These are phyloP conservation scores for Amphipyra tragopoginis DNA, from an alignment of 2,888 invertebrate genomes.

Conservation along the genomic window DNA sequence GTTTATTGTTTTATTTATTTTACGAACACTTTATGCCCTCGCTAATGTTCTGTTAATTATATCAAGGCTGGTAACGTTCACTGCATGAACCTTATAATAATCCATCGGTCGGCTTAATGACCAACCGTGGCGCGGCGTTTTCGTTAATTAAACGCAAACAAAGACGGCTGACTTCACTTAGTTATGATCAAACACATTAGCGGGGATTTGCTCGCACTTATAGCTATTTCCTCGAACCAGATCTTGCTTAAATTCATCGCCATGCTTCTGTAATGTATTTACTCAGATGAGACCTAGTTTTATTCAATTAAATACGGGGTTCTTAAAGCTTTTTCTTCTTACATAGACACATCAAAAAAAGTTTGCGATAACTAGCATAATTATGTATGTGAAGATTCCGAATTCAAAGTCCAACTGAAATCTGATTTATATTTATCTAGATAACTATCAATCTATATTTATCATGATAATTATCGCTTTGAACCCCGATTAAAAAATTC, in stretches of 20 bases:
- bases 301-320: conserved; percentile 52
- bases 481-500: too few species aligned
- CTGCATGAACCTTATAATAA: conserved; percentile 67
- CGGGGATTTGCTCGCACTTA: conserved; percentile 70
- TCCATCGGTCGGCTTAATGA: conserved; percentile 77
- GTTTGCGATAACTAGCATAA: too few species aligned
- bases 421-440: too few species aligned
- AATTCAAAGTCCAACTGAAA: too few species aligned
- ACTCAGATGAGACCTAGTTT: conserved; percentile 45
- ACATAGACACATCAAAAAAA: conserved; percentile 1
- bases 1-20: background rate
- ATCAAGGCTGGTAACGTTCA: conserved; percentile 60
- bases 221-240: conserved; percentile 61
- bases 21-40: conserved; percentile 36
- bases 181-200: conserved; percentile 82
- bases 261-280: conserved; percentile 48
- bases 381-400: too few species aligned
- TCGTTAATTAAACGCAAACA: conserved; percentile 85
- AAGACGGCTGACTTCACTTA: conserved; percentile 75
- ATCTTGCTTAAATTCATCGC: conserved; percentile 51
- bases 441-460: too few species aligned
- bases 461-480: too few species aligned
- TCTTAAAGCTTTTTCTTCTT: conserved; percentile 55
- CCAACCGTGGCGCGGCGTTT: conserved; percentile 70
- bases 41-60: conserved; percentile 59